Percentiles rank a stretch among this genome's conserved stretches.
Conservation (phyloP, 64 coral and sea anemone species). For the Dendrophyllia cribrosa region DNA sequence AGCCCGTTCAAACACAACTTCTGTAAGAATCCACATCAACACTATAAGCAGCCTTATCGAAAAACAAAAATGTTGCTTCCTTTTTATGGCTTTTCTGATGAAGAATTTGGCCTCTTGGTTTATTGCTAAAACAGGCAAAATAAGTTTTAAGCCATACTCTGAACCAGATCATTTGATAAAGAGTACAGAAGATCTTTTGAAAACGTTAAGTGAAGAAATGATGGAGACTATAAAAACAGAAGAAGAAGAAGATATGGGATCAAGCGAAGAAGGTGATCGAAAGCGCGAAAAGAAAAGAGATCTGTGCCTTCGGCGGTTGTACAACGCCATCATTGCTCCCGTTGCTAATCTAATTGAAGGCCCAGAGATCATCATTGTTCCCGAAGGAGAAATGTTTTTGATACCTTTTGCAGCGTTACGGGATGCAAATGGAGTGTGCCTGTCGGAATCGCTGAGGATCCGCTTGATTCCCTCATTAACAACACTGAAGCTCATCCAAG, state of each 20-base stretch:
- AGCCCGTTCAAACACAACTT: background rate
- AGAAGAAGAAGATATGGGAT: background rate
- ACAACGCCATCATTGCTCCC: background rate
- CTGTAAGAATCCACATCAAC: background rate
- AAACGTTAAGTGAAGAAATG: background rate
- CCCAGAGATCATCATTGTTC: slow-evolving; percentile 34
- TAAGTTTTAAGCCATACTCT: background rate
- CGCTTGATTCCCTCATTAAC: slow-evolving; percentile 45
- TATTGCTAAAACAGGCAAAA: background rate
- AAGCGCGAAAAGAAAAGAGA: background rate
- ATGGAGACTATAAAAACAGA: background rate
- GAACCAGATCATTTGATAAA: background rate
- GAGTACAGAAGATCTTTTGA: background rate
- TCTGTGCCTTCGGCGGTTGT: background rate
- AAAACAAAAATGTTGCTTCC: background rate
- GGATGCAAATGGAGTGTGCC: slow-evolving; percentile 12
- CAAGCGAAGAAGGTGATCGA: background rate
- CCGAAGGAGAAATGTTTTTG: background rate
- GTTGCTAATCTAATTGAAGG: background rate
- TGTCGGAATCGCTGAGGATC: slow-evolving; percentile 44
- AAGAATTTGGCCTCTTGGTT: background rate
- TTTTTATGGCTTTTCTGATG: background rate
- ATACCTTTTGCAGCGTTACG: slow-evolving; percentile 27
- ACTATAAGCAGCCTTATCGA: background rate
- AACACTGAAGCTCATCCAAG: slow-evolving; percentile 21